phyloP scores from a whole-genome alignment of 2,888 invertebrate genomes.

The Embidobia sp. region DNA sequence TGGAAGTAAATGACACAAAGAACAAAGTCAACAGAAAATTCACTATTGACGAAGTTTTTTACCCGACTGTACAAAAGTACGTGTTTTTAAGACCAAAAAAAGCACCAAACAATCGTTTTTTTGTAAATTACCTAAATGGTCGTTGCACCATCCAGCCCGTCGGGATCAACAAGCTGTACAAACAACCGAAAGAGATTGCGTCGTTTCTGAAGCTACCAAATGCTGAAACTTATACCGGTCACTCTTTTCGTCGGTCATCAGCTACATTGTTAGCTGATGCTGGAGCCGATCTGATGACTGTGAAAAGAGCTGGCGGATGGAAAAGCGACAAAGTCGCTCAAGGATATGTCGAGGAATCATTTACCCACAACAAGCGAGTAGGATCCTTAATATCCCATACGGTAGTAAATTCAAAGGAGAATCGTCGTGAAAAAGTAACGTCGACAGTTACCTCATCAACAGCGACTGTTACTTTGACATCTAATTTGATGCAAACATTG shows the following conservation, averaged over 20 bases:
- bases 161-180: neutral
- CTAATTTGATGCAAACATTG: no score
- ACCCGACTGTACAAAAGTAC: neutral
- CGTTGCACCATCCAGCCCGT: neutral
- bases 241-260: neutral
- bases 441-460: no score
- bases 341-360: neutral
- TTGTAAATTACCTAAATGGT: neutral
- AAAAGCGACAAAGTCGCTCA: neutral
- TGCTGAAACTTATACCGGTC: neutral
- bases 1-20: slow-evolving; percentile 9
- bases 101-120: neutral
- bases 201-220: neutral
- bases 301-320: neutral
- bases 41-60: neutral
- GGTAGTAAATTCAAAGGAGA: no score
- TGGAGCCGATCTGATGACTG: neutral
- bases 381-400: no score
- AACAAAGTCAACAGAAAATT: neutral
- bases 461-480: no score
- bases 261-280: neutral
- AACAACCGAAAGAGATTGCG: neutral
- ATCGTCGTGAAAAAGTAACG: no score
- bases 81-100: neutral
- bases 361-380: no score